Evolutionary conservation across 1,140 invertebrate species (phyloP).

Genomic region (Saccostrea cuccullata): DNA sequence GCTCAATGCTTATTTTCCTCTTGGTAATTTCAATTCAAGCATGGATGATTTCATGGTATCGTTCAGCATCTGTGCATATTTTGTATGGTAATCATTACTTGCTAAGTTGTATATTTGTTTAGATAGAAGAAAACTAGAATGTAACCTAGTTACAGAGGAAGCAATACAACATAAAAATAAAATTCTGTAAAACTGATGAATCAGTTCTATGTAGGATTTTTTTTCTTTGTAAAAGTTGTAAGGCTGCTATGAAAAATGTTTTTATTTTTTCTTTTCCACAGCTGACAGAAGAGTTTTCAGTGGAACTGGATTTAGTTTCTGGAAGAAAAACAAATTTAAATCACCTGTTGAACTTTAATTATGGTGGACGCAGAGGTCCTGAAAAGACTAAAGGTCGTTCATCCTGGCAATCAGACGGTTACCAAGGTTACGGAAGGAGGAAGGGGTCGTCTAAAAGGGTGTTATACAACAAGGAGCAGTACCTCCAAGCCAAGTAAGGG

Average conservation of each 20-base stretch:
- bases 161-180: no score
- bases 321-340: conserved; percentile 91
- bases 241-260: not conserved
- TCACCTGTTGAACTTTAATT: conserved; percentile 91
- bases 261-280: not conserved
- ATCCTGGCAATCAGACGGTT: conserved; percentile 71
- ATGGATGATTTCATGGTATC: conserved; percentile 22
- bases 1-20: not conserved
- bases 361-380: conserved; percentile 87
- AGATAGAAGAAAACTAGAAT: no score
- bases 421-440: conserved; percentile 41
- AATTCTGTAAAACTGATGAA: no score
- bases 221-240: no score
- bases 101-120: no score
- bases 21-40: not conserved
- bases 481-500: conserved; percentile 93
- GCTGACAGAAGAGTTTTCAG: conserved; percentile 35
- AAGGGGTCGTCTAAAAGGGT: conserved; percentile 49
- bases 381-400: conserved; percentile 72
- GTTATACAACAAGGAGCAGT: conserved; percentile 93
- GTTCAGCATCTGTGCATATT: not conserved
- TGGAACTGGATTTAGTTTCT: conserved; percentile 11
- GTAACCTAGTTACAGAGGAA: no score
- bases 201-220: no score
- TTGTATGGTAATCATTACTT: not conserved